A percentile compares a stretch with the other conserved stretches of the same genome.
Evolutionary conservation across 1,140 invertebrate species (phyloP).

Genomic region (Drosophila lacteicornis): DNA sequence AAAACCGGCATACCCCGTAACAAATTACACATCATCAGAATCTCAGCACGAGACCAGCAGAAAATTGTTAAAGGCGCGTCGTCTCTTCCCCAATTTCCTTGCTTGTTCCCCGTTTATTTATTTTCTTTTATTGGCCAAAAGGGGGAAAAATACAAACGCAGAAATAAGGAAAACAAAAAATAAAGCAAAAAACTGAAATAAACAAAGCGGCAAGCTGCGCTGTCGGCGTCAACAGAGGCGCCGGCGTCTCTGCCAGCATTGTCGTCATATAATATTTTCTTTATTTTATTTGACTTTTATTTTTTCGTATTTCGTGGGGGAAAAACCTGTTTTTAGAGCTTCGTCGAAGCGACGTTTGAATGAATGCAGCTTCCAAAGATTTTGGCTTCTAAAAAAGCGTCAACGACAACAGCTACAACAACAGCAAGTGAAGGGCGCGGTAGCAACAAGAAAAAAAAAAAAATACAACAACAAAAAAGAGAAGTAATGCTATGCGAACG

Average conservation of each 20-base stretch:
- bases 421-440: conserved; percentile 60
- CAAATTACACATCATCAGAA: conserved; percentile 37
- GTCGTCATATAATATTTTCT: conserved; percentile 63
- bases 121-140: conserved; percentile 29
- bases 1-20: conserved; percentile 20
- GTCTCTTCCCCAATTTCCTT: conserved; percentile 30
- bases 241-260: conserved; percentile 11
- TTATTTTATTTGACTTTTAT: conserved; percentile 35
- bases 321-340: conserved; percentile 63
- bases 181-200: conserved; percentile 30
- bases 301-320: conserved; percentile 18
- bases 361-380: conserved; percentile 65
- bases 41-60: conserved; percentile 47
- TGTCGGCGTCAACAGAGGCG: conserved; percentile 20
- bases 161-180: conserved; percentile 32
- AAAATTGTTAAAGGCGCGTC: conserved; percentile 24
- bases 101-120: neutral
- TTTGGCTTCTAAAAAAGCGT: conserved; percentile 69
- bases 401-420: conserved; percentile 45
- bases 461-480: conserved; percentile 5
- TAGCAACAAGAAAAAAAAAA: conserved; percentile 19
- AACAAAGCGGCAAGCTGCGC: conserved; percentile 21
- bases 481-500: conserved; percentile 69
- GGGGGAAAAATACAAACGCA: conserved; percentile 12
- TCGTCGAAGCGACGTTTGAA: conserved; percentile 41